Conservation (phyloP, 2,113 vertebrate species). For the Heloderma charlesbogerti region DNA sequence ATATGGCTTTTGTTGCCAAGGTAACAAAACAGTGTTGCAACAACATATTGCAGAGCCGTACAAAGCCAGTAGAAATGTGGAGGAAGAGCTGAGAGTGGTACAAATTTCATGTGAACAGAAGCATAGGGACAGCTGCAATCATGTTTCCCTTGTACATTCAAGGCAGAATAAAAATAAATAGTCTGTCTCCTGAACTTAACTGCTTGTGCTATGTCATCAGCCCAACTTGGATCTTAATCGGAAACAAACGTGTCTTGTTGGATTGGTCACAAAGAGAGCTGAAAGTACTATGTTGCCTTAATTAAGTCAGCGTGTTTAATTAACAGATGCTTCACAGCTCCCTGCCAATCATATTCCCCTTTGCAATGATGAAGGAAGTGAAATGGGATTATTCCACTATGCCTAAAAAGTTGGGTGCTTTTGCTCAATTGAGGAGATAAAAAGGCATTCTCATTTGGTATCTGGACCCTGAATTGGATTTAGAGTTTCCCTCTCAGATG, state of each 20-base stretch:
- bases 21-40: slow-evolving; percentile 72
- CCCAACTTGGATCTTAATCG: not conserved
- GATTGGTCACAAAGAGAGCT: not conserved
- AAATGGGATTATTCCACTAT: not conserved
- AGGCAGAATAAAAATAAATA: slow-evolving; percentile 5
- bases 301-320: not conserved
- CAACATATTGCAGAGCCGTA: slow-evolving; percentile 36
- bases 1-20: slow-evolving; percentile 62
- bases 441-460: not conserved
- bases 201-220: slow-evolving; percentile 2
- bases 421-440: not conserved
- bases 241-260: not conserved
- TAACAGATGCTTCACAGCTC: not conserved
- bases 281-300: not conserved
- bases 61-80: slow-evolving; percentile 7
- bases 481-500: not conserved
- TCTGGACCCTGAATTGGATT: not conserved
- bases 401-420: not conserved
- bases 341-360: not conserved
- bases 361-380: not conserved
- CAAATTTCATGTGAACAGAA: not conserved
- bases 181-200: not conserved
- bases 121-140: not conserved
- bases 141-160: slow-evolving; percentile 20
- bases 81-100: not conserved